Evolutionary conservation across 2,113 vertebrate genomes (phyloP).

Genomic region (Oryzias curvinotus): DNA sequence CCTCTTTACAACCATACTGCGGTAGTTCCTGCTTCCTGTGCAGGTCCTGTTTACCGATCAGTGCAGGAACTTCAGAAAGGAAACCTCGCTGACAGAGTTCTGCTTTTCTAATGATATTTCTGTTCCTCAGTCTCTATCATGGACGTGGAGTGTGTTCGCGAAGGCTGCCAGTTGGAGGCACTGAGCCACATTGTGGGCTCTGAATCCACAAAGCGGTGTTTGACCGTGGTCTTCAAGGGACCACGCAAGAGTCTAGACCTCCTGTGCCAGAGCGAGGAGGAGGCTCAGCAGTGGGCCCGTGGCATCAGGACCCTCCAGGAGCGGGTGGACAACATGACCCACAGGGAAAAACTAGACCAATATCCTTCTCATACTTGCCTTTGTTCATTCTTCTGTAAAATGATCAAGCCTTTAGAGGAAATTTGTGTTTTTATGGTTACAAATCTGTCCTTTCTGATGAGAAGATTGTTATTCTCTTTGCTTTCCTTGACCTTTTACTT

Average conservation of each 20-base stretch:
- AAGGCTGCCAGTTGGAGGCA: slow-evolving; percentile 88
- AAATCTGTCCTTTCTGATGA: no score
- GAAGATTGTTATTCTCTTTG: slow-evolving; percentile 5
- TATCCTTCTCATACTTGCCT: slow-evolving; percentile 77
- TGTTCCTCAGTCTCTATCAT: slow-evolving; percentile 81
- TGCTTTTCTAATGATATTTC: background rate
- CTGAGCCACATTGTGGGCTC: slow-evolving; percentile 72
- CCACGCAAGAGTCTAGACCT: slow-evolving; percentile 88
- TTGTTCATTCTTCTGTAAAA: no score
- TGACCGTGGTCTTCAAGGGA: slow-evolving; percentile 89
- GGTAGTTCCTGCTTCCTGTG: no score
- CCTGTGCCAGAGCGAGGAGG: slow-evolving; percentile 80
- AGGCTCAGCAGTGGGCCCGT: slow-evolving; percentile 85
- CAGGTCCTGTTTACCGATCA: no score
- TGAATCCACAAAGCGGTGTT: slow-evolving; percentile 79
- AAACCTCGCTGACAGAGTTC: no score
- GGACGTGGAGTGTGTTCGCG: slow-evolving; percentile 86
- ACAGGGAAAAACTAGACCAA: slow-evolving; percentile 90
- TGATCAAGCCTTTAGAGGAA: no score
- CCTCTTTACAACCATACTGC: no score
- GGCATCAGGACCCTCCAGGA: slow-evolving; percentile 87
- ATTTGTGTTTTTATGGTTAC: no score
- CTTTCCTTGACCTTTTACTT: slow-evolving; percentile 71
- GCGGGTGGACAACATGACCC: slow-evolving; percentile 87
- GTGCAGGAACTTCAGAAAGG: no score